Base-by-base conservation (phyloP, 1,140 invertebrate species). In the Cardiocondyla obscurior region DNA sequence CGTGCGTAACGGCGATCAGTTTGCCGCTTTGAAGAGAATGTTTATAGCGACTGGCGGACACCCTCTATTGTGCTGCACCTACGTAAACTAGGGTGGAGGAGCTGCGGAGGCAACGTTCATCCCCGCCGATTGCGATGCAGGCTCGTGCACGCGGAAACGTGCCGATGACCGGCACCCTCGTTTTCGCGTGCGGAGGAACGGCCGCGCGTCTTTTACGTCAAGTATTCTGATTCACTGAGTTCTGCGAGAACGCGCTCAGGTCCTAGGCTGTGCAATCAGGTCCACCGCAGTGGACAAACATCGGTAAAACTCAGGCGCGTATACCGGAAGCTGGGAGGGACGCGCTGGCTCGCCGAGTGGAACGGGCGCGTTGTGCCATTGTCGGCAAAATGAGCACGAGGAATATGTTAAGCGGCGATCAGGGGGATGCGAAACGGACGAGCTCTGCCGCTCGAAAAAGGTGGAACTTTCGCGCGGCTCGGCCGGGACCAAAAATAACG, bases 11-110 rank as follows among this genome's bases (percentile, higher is more conserved):
- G 74, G 87, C 82, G 67, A 65, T 65, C 67, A 73, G 81, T 85
- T 88, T 44, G 81, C 84, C 39, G 74, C 87, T 88, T 88, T 88
- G 87, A 88, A 88, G 83, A 76, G 85, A 82, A 88, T 85, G 85
- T 84, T 87, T 87, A 87, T 76, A 81, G 70, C 83, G 64, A 76
- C 57, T 53, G 55, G 51, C 42, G 22, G 36, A 44, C n/a, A 83
- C 83, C 83, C 79, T 83, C 44, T 74, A 49, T 10, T 49, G 72
- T 72, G n/a, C n/a, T 84, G 85, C 82, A 77, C 60, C 82, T 36
- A 70, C 76, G 30, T 73, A 77, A 85, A 86, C 42, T 64, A 39
- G 60, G 46, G 16, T 42, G 49, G 46, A 28, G 28, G 57, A 69
- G n/a, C n/a, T n/a, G n/a, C 42, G 55, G 36, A 76, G 39, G 55